Conservation (phyloP, 2,888 invertebrate genomes). For the Tipula helvola region DNA sequence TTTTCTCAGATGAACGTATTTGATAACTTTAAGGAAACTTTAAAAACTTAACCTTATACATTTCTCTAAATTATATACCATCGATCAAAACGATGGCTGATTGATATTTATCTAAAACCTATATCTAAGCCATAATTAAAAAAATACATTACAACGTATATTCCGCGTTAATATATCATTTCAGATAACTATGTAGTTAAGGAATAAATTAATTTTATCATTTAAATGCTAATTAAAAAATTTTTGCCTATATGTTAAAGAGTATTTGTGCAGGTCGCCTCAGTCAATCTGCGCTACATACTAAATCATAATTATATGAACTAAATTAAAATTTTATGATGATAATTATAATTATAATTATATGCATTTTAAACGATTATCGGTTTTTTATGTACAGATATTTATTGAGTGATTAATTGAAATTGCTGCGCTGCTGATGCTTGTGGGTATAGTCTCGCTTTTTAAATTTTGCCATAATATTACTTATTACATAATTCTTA, state of each 20-base stretch:
- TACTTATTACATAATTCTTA: background rate
- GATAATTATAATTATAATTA: background rate
- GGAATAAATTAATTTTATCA: background rate
- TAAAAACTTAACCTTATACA: too few relatives aligned
- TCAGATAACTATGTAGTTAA: background rate
- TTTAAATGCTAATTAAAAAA: background rate
- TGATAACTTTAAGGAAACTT: too few relatives aligned
- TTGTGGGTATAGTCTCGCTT: background rate
- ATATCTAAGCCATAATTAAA: background rate
- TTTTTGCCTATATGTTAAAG: background rate
- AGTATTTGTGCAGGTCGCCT: background rate
- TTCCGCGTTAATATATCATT: background rate
- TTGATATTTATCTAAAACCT: too few relatives aligned
- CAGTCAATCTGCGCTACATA: background rate
- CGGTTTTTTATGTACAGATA: background rate
- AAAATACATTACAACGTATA: background rate
- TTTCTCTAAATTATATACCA: too few relatives aligned
- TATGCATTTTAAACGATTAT: background rate
- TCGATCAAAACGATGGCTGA: too few relatives aligned
- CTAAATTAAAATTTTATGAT: background rate
- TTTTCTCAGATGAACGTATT: too few relatives aligned
- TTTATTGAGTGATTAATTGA: background rate
- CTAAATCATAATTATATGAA: background rate
- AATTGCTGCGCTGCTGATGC: background rate
- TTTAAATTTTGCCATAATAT: background rate